Evolutionary conservation across 2,888 invertebrate genomes (phyloP).

Genomic region (Drosophila phalerata): DNA sequence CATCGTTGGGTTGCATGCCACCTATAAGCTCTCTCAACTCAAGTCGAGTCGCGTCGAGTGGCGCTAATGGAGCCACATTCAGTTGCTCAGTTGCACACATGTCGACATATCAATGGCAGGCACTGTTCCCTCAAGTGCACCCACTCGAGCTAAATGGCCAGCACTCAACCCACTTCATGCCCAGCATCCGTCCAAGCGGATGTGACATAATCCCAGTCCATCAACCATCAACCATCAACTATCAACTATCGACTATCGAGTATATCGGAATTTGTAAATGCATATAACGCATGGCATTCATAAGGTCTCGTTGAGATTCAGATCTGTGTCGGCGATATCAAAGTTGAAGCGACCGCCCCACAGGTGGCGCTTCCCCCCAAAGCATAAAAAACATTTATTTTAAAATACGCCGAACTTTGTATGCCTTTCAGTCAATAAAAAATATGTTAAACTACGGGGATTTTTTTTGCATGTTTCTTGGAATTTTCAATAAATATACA

Average conservation of each 20-base stretch:
- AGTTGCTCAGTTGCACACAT: slow-evolving; percentile 27
- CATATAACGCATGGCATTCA: slow-evolving; percentile 73
- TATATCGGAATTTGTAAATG: slow-evolving; percentile 43
- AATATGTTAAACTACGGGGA: not conserved
- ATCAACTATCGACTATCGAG: slow-evolving; percentile 14
- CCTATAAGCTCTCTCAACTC: slow-evolving; percentile 25
- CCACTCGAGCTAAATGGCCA: slow-evolving; percentile 60
- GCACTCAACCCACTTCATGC: slow-evolving; percentile 35
- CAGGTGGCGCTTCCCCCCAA: slow-evolving; percentile 66
- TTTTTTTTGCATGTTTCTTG: slow-evolving; percentile 4
- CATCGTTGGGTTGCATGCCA: slow-evolving; percentile 12
- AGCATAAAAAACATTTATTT: slow-evolving; percentile 12
- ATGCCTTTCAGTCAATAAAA: slow-evolving; percentile 26
- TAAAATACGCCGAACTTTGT: slow-evolving; percentile 17
- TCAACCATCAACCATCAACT: slow-evolving; percentile 12
- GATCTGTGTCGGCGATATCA: slow-evolving; percentile 77
- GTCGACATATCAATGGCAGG: slow-evolving; percentile 51
- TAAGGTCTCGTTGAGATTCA: slow-evolving; percentile 44
- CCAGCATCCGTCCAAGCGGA: slow-evolving; percentile 46
- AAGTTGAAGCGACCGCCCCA: slow-evolving; percentile 64
- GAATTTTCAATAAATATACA: not conserved
- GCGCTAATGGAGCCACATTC: slow-evolving; percentile 58
- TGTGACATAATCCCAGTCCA: slow-evolving; percentile 72
- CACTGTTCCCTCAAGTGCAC: slow-evolving; percentile 51
- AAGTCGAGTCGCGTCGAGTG: slow-evolving; percentile 39